Evolutionary conservation across 2,797 vertebrate genomes (phyloP), one percentile per base, ranked within the genome.

Genomic region (Xenopus petersii): DNA sequence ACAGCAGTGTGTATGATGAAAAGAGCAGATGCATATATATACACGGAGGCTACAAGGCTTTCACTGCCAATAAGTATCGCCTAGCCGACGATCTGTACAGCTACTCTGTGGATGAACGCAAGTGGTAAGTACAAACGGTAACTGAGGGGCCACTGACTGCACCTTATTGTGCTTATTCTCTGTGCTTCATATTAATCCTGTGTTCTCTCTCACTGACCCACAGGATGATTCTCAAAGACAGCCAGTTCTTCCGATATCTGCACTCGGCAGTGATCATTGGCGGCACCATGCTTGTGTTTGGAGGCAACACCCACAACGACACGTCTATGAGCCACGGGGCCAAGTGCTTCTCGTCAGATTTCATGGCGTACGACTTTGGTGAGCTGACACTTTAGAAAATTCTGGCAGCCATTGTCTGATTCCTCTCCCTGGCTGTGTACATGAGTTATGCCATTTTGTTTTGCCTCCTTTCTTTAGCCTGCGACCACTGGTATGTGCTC

Each of bases 291-390:
- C 86, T 99, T 86, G 94, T 98, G 76, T 99, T 98, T 26, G 98
- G 96, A 54, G 98, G 98, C 5, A 99, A 99, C 88, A 99, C 98
- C 0, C 98, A 99, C 91, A 99, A 99, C 0, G 97, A 99, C 89
- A 98, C 98, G 0, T 98, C 97, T 17, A 98, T 98, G 95, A 99
- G 98, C 88, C 93, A 98, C 0, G 98, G 98, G 0, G 96, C 98
- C 2, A 99, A 97, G 80, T 99, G 98, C 87, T 99, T 99, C 87
- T 99, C 98, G 49, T 94, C 97, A 0, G 98, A 98, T 84, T 99
- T 98, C 80, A 93, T 99, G 91, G 92, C 93, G 0, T 99, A 99
- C 65, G 96, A 94, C 81, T 89, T 98, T 30, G 95, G 97, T 99
- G 77, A 91, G 94, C 10, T 51, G 36, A 9, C 5, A 42, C 36